A percentile compares a stretch with the other conserved stretches of the same genome.
Evolutionary conservation across 2,113 vertebrate genomes (phyloP).

Genomic region (Carassius carassius): DNA sequence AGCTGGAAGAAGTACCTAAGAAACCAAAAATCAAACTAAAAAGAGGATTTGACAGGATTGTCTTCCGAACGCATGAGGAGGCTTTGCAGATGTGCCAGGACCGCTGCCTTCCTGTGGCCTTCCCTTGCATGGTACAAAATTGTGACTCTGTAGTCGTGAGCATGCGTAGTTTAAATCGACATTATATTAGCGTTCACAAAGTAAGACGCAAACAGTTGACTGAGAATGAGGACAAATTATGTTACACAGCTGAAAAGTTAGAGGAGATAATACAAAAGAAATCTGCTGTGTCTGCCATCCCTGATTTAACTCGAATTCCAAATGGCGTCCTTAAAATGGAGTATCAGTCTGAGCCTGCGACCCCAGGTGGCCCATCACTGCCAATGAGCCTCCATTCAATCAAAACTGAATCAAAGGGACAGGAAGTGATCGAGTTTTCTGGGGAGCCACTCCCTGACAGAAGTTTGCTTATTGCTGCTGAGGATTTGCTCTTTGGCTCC

Average conservation of each 20-base stretch:
- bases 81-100: conserved; percentile 95
- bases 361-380: conserved; percentile 52
- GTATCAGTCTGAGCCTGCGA: conserved; percentile 67
- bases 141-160: conserved; percentile 89
- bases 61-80: conserved; percentile 80
- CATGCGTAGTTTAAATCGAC: conserved; percentile 84
- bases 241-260: conserved; percentile 75
- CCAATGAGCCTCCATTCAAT: conserved; percentile 68
- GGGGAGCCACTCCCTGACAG: conserved; percentile 59
- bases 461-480: conserved; percentile 68
- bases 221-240: conserved; percentile 76
- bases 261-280: conserved; percentile 78
- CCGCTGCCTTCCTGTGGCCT: conserved; percentile 81
- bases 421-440: conserved; percentile 58
- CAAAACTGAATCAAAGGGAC: conserved; percentile 55
- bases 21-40: conserved; percentile 10
- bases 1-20: neutral
- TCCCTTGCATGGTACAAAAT: conserved; percentile 92
- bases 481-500: conserved; percentile 69
- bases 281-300: conserved; percentile 63
- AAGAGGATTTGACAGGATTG: conserved; percentile 20
- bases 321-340: conserved; percentile 71
- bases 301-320: conserved; percentile 54
- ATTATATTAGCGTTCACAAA: conserved; percentile 85
- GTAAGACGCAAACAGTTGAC: conserved; percentile 75